phyloP scores from a whole-genome alignment of 2,113 vertebrate genomes.

The Paedocypris sp. region DNA sequence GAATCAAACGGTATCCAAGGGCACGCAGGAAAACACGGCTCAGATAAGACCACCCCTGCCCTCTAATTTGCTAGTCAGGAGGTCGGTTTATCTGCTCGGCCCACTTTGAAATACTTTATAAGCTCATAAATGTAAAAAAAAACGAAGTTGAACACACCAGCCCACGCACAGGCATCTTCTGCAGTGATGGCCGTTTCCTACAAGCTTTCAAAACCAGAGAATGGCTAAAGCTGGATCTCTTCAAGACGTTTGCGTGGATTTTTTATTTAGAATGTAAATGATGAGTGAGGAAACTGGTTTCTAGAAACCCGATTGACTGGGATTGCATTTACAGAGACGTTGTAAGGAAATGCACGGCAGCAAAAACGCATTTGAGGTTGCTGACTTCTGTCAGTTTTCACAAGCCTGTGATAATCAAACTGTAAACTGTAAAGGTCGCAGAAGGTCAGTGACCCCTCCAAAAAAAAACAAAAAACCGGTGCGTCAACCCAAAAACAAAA shows the following conservation, averaged over 20 bases:
- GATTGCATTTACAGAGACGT: too few species aligned
- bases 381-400: slow-evolving; percentile 50
- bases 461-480: not conserved
- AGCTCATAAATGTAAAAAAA: slow-evolving; percentile 33
- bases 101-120: slow-evolving; percentile 35
- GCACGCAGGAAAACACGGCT: slow-evolving; percentile 43
- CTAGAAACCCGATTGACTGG: too few species aligned
- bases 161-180: slow-evolving; percentile 9
- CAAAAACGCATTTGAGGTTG: slow-evolving; percentile 29
- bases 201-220: too few species aligned
- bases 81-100: slow-evolving; percentile 29
- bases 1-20: slow-evolving; percentile 55
- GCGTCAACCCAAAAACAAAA: slow-evolving; percentile 10
- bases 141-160: slow-evolving; percentile 23
- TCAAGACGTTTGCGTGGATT: too few species aligned
- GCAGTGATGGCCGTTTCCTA: not conserved
- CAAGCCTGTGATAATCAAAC: slow-evolving; percentile 45
- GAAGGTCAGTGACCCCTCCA: slow-evolving; percentile 20
- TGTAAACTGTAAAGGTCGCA: slow-evolving; percentile 12
- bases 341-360: slow-evolving; percentile 21
- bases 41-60: slow-evolving; percentile 22
- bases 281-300: too few species aligned
- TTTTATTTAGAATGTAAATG: too few species aligned
- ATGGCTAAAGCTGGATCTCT: too few species aligned
- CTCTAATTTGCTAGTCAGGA: slow-evolving; percentile 29